These are phyloP conservation scores for Thryonomys swinderianus DNA, from an alignment of 2,113 vertebrate genomes.

Conservation along the genomic window DNA sequence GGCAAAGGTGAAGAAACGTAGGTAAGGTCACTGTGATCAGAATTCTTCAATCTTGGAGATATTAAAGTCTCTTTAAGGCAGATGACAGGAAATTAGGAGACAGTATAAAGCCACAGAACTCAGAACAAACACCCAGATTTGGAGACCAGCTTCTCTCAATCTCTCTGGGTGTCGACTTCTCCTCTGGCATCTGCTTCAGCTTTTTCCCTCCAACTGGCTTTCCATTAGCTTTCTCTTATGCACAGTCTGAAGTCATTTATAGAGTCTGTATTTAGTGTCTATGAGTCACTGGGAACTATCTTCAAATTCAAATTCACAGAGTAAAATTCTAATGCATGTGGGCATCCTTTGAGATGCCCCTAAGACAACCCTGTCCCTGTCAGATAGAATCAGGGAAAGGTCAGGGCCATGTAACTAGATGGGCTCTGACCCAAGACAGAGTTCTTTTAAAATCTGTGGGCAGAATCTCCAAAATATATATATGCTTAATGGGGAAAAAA, in stretches of 20 bases:
- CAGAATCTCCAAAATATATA: not conserved
- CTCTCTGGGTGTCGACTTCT: not conserved
- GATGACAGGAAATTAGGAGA: not conserved
- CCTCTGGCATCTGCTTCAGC: not conserved
- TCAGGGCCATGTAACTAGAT: too few species aligned
- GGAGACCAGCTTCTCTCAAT: not conserved
- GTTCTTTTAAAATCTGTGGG: not conserved
- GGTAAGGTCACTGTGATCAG: not conserved
- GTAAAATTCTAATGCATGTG: not conserved
- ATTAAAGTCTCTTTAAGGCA: not conserved
- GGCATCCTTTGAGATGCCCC: not conserved
- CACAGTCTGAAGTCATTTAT: not conserved
- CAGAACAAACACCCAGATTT: not conserved
- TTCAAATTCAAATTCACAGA: not conserved
- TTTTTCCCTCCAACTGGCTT: not conserved
- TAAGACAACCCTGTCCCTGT: not conserved
- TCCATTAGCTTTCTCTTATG: not conserved
- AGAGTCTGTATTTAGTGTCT: not conserved
- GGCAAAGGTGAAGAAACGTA: not conserved
- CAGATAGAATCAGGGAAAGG: not conserved
- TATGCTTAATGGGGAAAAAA: not conserved
- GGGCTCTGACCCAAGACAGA: not conserved
- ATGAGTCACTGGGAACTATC: not conserved
- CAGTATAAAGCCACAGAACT: not conserved
- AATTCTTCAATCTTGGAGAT: not conserved